A percentile compares a stretch with the other conserved stretches of the same genome.
phyloP scores from a whole-genome alignment of 2,888 invertebrate genomes.

The Heliothis peltigera region DNA sequence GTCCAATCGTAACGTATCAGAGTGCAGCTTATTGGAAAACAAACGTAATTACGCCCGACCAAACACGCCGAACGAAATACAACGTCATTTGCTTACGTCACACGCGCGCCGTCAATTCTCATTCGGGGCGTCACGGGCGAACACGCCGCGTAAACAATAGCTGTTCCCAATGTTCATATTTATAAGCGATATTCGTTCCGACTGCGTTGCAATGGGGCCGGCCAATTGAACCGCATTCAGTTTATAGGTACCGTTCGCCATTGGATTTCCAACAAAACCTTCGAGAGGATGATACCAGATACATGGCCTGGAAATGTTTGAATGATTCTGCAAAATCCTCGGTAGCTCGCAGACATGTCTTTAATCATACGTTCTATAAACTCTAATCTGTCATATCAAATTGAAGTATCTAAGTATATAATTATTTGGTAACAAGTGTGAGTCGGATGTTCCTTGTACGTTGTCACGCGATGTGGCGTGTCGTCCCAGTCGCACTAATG shows the following conservation, averaged over 20 bases:
- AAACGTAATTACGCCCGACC: conserved; percentile 58
- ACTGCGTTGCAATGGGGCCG: conserved; percentile 32
- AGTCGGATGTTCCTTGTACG: conserved; percentile 65
- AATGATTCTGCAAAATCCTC: neutral
- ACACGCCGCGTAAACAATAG: conserved; percentile 54
- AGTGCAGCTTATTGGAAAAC: conserved; percentile 62
- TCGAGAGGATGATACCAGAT: neutral
- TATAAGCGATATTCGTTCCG: conserved; percentile 39
- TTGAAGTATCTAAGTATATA: conserved; percentile 66
- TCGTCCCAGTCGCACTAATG: conserved; percentile 79
- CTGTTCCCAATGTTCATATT: conserved; percentile 47
- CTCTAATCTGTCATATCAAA: conserved; percentile 68
- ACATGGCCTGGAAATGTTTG: neutral
- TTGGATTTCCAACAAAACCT: conserved; percentile 14
- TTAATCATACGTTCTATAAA: conserved; percentile 2
- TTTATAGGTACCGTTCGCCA: conserved; percentile 8
- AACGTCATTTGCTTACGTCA: conserved; percentile 62
- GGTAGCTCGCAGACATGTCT: neutral
- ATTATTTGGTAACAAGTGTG: conserved; percentile 75
- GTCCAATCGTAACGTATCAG: conserved; percentile 59
- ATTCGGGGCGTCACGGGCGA: conserved; percentile 56
- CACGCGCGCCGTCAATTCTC: conserved; percentile 60
- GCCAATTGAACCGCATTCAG: conserved; percentile 31
- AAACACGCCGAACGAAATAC: conserved; percentile 58
- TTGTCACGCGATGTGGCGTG: conserved; percentile 85